Evolutionary conservation across 2,888 invertebrate genomes (phyloP).

Genomic region (Sphaerophoria rueppellii): DNA sequence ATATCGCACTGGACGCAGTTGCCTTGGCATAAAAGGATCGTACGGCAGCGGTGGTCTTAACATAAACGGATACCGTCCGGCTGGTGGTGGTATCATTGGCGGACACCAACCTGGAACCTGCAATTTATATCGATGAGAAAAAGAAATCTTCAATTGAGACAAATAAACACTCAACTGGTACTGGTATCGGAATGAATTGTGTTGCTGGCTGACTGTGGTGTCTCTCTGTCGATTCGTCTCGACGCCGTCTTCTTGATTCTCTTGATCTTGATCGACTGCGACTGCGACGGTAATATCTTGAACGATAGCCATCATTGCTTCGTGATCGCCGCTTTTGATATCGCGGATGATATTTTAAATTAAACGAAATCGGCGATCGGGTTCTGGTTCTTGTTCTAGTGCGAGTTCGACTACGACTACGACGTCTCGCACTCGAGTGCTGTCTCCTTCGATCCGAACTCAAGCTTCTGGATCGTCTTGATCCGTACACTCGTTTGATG

Average conservation of each 20-base stretch:
- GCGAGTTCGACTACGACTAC: neutral
- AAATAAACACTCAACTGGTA: conserved; percentile 52
- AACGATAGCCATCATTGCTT: conserved; percentile 51
- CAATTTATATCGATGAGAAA: conserved; percentile 23
- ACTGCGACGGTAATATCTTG: conserved; percentile 40
- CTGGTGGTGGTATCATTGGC: conserved; percentile 50
- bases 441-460: conserved; percentile 21
- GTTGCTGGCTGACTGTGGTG: conserved; percentile 30
- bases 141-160: neutral
- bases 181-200: conserved; percentile 68
- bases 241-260: conserved; percentile 40
- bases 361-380: conserved; percentile 32
- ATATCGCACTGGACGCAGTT: conserved; percentile 41
- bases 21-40: conserved; percentile 49
- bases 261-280: conserved; percentile 59
- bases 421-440: neutral
- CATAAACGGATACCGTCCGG: conserved; percentile 53
- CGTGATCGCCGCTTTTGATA: conserved; percentile 31
- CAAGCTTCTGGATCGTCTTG: conserved; percentile 45
- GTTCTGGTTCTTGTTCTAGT: conserved; percentile 49
- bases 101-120: conserved; percentile 50
- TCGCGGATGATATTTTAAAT: conserved; percentile 22
- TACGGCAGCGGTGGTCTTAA: conserved; percentile 49
- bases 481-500: conserved; percentile 55
- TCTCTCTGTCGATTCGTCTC: neutral